Evolutionary conservation across 2,888 invertebrate genomes (phyloP), one percentile per base, ranked within the genome.

Genomic region (Leptopilina syphax): DNA sequence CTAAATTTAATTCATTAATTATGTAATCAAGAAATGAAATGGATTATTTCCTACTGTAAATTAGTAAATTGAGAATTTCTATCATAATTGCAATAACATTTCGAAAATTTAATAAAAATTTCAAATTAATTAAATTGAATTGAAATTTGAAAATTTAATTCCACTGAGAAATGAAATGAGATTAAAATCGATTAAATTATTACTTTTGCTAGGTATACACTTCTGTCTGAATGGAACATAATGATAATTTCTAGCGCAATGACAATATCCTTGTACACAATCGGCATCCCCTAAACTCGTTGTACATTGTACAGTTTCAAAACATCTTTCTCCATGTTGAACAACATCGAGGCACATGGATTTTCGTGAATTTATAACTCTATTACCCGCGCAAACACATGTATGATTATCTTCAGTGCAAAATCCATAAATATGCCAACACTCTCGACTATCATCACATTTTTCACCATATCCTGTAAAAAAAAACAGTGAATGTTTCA

Each of bases 221-320:
- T 73, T 73, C 27, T 57, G 54, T n/a, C 9, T 9, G 13, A n/a
- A 9, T n/a, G 12, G 6, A 4, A 27, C n/a, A 9, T n/a, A 73
- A 57, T 73, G 57, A 34, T 41, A 27, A 7, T 34, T 34, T 57
- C 8, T 41, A 34, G n/a, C 54, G n/a, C 73, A 73, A 50, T 27
- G 12, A 34, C 73, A 73, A 18, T 8, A n/a, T 0, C 73, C 73
- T 27, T 27, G 12, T 13, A 73, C 27, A 57, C 73, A 73, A n/a
- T 57, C 54, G 9, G 73, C 54, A 6, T 50, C 27, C 7, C n/a
- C 27, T n/a, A 73, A 73, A 4, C 9, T 57, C 4, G 13, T n/a
- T 6, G 13, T 34, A 50, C 73, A 73, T n/a, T 73, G 73, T n/a
- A 57, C n/a, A 57, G 24, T n/a, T 57, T 73, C 73, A 13, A 73